Conservation (phyloP, 2,797 vertebrate species). For the Pyrocephalus nanus region DNA sequence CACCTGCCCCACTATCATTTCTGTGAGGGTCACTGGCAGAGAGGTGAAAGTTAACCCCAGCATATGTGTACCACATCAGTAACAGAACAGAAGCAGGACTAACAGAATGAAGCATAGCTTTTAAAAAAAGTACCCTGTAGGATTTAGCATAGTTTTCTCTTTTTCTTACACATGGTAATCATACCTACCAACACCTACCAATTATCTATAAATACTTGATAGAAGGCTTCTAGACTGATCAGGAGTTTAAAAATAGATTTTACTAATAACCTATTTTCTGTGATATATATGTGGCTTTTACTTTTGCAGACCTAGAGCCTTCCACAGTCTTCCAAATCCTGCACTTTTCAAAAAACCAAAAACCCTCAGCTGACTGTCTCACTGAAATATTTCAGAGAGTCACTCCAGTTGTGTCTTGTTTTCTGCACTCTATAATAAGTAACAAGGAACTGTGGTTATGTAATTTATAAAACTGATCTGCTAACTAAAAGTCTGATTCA, state of each 20-base stretch:
- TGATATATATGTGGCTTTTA: not conserved
- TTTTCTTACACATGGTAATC: not conserved
- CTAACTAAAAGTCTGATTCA: constrained; percentile 46
- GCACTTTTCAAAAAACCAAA: not conserved
- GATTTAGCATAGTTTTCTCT: not conserved
- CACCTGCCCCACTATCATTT: not conserved
- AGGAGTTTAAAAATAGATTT: not conserved
- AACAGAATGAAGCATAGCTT: not conserved
- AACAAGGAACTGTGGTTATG: constrained; percentile 34
- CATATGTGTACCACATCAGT: not conserved
- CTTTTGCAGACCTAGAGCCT: not conserved
- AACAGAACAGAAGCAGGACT: not conserved
- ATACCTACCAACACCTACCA: not conserved
- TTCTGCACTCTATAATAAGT: constrained; percentile 11
- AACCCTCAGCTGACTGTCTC: rapidly evolving
- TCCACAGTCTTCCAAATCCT: not conserved
- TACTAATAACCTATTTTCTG: not conserved
- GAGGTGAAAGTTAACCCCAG: not conserved
- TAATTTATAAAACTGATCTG: constrained; percentile 59
- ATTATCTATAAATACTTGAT: not conserved
- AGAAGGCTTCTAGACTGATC: not conserved
- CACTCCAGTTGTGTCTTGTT: not conserved
- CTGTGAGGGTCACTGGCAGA: not conserved
- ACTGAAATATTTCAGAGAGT: not conserved
- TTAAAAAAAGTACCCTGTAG: not conserved